Conservation (phyloP, 1,140 invertebrate species). For the Zaprionus davidi region DNA sequence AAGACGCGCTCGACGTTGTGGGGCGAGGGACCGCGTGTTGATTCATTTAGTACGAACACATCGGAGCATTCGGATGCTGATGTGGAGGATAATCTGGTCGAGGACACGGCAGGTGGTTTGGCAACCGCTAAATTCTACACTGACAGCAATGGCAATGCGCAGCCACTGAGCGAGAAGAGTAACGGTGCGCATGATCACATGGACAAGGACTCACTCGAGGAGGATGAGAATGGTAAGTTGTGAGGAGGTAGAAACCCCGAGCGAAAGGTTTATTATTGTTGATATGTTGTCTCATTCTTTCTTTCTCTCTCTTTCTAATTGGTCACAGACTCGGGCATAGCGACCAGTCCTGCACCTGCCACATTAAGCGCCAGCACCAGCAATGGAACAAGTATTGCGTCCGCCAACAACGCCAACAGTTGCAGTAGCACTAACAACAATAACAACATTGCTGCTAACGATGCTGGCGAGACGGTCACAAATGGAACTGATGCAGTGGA, state of each 20-base stretch:
- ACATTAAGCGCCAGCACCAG: constrained; percentile 17
- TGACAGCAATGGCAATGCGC: constrained; percentile 79
- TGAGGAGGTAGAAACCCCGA: neutral
- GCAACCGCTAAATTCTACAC: constrained; percentile 55
- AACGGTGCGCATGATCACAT: constrained; percentile 85
- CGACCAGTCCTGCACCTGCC: constrained; percentile 73
- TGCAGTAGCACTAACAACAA: constrained; percentile 6
- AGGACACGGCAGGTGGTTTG: constrained; percentile 82
- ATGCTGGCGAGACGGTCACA: neutral
- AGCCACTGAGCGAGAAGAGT: constrained; percentile 84
- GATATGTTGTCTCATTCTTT: neutral
- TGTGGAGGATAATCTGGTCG: constrained; percentile 91
- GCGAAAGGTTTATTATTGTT: neutral
- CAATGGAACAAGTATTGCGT: constrained; percentile 14
- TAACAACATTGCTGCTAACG: neutral
- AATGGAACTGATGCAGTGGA: neutral
- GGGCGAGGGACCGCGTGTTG: constrained; percentile 50
- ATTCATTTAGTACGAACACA: constrained; percentile 78
- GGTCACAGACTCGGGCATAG: constrained; percentile 77
- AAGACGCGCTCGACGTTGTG: constrained; percentile 28
- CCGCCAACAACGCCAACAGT: constrained; percentile 1
- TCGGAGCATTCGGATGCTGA: constrained; percentile 90
- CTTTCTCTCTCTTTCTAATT: neutral
- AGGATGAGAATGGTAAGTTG: constrained; percentile 78
- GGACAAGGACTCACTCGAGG: constrained; percentile 85